Evolutionary conservation across 1,140 invertebrate genomes (phyloP), one percentile per base, ranked within the genome.

Genomic region (Conopomorpha cramerella): DNA sequence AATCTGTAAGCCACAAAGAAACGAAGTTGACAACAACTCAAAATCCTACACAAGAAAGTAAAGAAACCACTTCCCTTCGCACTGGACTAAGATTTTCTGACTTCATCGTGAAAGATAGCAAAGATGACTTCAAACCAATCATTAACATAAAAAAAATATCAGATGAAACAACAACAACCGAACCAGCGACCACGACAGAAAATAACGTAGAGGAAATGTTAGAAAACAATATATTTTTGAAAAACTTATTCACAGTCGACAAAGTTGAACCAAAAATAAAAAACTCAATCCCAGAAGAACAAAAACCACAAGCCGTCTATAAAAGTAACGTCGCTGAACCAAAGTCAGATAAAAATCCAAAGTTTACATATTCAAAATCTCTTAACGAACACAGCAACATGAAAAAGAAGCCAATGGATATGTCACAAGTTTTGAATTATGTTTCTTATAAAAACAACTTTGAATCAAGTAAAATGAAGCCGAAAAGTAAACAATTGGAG

Each of bases 361-460:
- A 68, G 38, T 53, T 46, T 28, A 43, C 48, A 25, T 38, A 46
- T 31, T 38, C 48, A 7, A 58, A 54, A 39, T 30, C 49, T 27
- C 36, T 44, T 30, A 56, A 58, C 32, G 60, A 68, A 29, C 42
- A 58, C 3, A 65, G 61, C 48, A 26, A 25, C 6, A 28, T 43
- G 8, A 49, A 55, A 19, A 62, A 53, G 16, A 68, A 56, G 34
- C 50, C 61, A 1, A 32, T 63, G 2, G 62, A 72, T 38, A 38
- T 65, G 0, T 41, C 49, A 13, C 57, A 71, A 10, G 43, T 76
- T 8, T 30, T 72, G 4, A 67, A 67, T 38, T 72, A 54, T 28
- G 54, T 72, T 15, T 42, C 50, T 13, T 43, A 55, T 25, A 72
- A 63, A 46, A 65, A 67, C 43, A 41, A 64, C 15, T 72, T 76